Evolutionary conservation across 2,113 vertebrate genomes (phyloP), one percentile per base, ranked within the genome.

Genomic region (Nerophis lumbriciformis): DNA sequence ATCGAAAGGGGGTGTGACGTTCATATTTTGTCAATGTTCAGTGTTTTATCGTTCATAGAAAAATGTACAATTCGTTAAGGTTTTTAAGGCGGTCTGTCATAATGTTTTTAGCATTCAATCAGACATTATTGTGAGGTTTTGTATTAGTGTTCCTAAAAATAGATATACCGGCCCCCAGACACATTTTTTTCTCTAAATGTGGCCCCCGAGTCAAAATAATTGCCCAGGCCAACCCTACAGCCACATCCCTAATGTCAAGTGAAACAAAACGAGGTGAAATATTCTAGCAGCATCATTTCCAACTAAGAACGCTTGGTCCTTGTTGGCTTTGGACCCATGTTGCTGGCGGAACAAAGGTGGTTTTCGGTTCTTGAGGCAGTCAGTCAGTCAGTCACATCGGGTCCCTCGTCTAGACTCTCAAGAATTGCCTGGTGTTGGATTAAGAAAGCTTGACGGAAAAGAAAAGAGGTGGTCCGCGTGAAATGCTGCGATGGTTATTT

Each of bases 181-280:
- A n/a, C n/a, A n/a, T n/a, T n/a, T n/a, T n/a, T n/a, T n/a, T n/a
- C n/a, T n/a, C n/a, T n/a, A n/a, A n/a, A n/a, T n/a, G n/a, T n/a
- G n/a, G n/a, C n/a, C n/a, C n/a, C n/a, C n/a, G n/a, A n/a, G n/a
- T n/a, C n/a, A n/a, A n/a, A n/a, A n/a, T n/a, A n/a, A n/a, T n/a
- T n/a, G n/a, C n/a, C n/a, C n/a, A n/a, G n/a, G n/a, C n/a, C n/a
- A n/a, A 52, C 79, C 0, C 35, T 65, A 16, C 37, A 66, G 68
- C 65, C 62, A 65, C 80, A 73, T 81, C 78, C 63, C 71, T 88
- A 85, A 88, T 85, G 83, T 75, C 75, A 83, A 88, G 78, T 86
- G 86, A 87, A 86, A 88, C 28, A 28, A 28, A 28, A 28, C 28
- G 75, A 83, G 77, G 59, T 6, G 16, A 77, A 83, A 78, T 61